These are phyloP conservation scores for Castor canadensis DNA, from an alignment of 2,113 vertebrate genomes.

Conservation along the genomic window DNA sequence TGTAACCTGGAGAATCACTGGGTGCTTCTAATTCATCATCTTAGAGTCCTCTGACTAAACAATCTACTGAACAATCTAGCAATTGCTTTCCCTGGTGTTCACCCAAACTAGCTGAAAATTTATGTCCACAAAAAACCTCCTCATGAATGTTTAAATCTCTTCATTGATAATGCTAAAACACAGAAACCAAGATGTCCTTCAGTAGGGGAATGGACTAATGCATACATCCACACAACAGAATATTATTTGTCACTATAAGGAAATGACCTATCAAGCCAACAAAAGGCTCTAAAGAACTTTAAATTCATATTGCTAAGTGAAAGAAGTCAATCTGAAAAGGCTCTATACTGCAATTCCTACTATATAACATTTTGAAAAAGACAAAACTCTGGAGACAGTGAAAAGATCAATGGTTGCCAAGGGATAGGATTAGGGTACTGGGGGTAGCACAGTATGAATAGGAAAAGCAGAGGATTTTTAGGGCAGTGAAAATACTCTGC, in stretches of 20 bases:
- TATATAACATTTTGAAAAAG: not conserved
- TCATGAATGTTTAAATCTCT: not conserved
- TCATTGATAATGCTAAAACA: slow-evolving; percentile 21
- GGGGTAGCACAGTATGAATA: not conserved
- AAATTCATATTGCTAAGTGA: not conserved
- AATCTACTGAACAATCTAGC: not conserved
- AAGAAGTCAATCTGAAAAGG: not conserved
- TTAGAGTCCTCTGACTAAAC: not conserved
- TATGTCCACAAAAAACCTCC: not conserved
- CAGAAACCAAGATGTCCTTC: slow-evolving; percentile 3
- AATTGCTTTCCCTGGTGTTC: not conserved
- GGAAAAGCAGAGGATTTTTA: not conserved
- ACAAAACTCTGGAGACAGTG: not conserved
- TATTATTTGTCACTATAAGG: not conserved
- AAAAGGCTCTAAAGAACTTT: not conserved
- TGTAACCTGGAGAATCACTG: not conserved
- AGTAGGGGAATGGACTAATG: not conserved
- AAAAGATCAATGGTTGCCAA: not conserved
- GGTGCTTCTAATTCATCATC: not conserved
- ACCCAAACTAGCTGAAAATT: not conserved
- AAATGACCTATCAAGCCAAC: not conserved
- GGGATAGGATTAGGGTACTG: too few species aligned
- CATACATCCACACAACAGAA: not conserved
- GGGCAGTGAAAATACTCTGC: not conserved
- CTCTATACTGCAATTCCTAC: not conserved